A percentile compares a stretch with the other conserved stretches of the same genome.
These are phyloP conservation scores for Natator depressus DNA, from an alignment of 2,113 vertebrate species.

Conservation along the genomic window DNA sequence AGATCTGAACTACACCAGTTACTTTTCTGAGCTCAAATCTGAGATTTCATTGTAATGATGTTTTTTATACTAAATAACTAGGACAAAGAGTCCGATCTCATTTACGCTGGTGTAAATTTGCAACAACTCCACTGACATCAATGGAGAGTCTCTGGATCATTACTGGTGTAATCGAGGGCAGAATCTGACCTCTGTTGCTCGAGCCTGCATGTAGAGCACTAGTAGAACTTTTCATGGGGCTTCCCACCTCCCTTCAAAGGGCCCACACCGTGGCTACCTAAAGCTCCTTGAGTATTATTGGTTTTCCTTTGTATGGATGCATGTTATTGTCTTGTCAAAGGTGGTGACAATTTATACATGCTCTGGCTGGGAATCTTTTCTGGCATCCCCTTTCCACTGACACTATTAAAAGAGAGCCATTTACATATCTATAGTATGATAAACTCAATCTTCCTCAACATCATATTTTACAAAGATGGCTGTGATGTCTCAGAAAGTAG, in stretches of 20 bases:
- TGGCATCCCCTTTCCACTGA: slow-evolving; percentile 57
- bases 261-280: slow-evolving; percentile 12
- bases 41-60: neutral
- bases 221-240: neutral
- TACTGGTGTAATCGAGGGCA: slow-evolving; percentile 27
- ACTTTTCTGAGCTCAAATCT: neutral
- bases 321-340: slow-evolving; percentile 33
- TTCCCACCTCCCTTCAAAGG: slow-evolving; percentile 30
- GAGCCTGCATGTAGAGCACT: slow-evolving; percentile 15
- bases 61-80: neutral
- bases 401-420: slow-evolving; percentile 61
- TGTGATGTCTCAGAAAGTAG: slow-evolving; percentile 66
- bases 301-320: slow-evolving; percentile 25
- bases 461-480: slow-evolving; percentile 69
- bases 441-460: slow-evolving; percentile 69
- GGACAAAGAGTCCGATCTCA: neutral
- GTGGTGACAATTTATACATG: slow-evolving; percentile 62
- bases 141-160: slow-evolving; percentile 16
- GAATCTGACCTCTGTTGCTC: slow-evolving; percentile 10
- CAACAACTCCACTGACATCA: neutral
- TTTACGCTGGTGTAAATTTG: neutral
- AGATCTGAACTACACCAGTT: accelerated
- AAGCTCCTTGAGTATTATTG: slow-evolving; percentile 9
- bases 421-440: slow-evolving; percentile 73
- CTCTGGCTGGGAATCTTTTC: slow-evolving; percentile 42